These are phyloP conservation scores for Zosterops lateralis DNA, from an alignment of 2,113 vertebrate species.

Conservation along the genomic window DNA sequence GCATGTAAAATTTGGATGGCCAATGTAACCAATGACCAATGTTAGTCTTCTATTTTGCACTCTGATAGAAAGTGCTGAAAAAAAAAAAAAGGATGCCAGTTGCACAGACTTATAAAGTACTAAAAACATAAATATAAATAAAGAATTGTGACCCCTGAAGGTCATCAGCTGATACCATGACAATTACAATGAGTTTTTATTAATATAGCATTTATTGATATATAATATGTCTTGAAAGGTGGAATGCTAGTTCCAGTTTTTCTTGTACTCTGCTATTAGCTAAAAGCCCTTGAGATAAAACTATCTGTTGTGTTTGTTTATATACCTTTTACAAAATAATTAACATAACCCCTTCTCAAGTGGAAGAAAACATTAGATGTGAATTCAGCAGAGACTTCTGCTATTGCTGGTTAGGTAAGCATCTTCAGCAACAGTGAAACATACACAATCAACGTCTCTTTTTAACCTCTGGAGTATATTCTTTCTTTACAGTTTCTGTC, in stretches of 20 bases:
- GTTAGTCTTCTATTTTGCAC: background rate
- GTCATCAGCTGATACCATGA: background rate
- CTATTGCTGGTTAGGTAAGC: background rate
- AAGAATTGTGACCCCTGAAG: conserved; percentile 15
- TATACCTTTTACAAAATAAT: background rate
- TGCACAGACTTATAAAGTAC: background rate
- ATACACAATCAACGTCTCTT: background rate
- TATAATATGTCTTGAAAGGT: background rate
- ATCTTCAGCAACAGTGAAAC: background rate
- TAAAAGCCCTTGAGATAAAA: background rate
- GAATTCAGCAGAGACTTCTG: background rate
- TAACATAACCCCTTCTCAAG: background rate
- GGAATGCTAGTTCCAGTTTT: background rate
- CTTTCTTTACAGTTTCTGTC: background rate
- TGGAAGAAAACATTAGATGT: background rate
- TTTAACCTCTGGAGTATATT: background rate
- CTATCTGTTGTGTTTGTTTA: background rate
- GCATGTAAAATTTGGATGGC: background rate
- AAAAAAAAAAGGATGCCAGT: background rate
- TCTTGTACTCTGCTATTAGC: background rate
- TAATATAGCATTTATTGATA: background rate
- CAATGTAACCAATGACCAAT: background rate
- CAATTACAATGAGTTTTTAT: background rate
- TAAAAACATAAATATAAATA: background rate
- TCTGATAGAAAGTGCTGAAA: background rate